These are phyloP conservation scores for Microdon myrmicae DNA, from an alignment of 2,888 invertebrate species.

Conservation along the genomic window DNA sequence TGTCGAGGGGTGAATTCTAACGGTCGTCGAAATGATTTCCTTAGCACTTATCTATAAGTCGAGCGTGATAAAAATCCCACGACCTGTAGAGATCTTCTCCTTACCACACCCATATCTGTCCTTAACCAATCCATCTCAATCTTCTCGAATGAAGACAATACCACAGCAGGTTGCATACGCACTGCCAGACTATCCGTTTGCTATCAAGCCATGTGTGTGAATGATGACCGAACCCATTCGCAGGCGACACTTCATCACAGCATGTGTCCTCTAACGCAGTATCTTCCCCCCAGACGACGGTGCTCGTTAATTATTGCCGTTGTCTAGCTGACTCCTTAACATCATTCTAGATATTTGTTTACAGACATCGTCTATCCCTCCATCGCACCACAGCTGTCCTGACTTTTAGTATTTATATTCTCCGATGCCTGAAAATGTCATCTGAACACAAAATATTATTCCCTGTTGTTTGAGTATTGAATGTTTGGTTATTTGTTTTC, in stretches of 20 bases:
- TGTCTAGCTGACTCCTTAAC: slow-evolving; percentile 37
- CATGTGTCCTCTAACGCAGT: slow-evolving; percentile 31
- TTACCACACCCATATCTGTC: slow-evolving; percentile 38
- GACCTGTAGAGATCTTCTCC: slow-evolving; percentile 21
- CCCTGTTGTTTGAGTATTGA: too few relatives aligned
- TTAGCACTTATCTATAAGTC: slow-evolving; percentile 20
- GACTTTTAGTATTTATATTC: slow-evolving; percentile 20
- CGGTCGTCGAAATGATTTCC: too few relatives aligned
- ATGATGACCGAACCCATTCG: slow-evolving; percentile 39
- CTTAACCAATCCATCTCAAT: slow-evolving; percentile 47
- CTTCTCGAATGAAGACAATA: slow-evolving; percentile 41
- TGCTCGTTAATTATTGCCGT: slow-evolving; percentile 45
- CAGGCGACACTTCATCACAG: slow-evolving; percentile 18
- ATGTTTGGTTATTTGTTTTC: slow-evolving; percentile 8
- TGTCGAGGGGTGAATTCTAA: too few relatives aligned
- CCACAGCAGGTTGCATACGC: slow-evolving; percentile 41
- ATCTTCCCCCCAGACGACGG: slow-evolving; percentile 21
- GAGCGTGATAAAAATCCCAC: slow-evolving; percentile 27
- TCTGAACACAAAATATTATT: slow-evolving; percentile 14
- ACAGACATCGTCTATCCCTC: slow-evolving; percentile 12
- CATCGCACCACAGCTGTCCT: slow-evolving; percentile 21
- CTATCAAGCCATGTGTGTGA: slow-evolving; percentile 7
- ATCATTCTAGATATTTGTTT: slow-evolving; percentile 36
- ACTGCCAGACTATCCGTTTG: slow-evolving; percentile 17
- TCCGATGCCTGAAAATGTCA: slow-evolving; percentile 31